A percentile compares a stretch with the other conserved stretches of the same genome.
phyloP scores from a whole-genome alignment of 2,888 invertebrate genomes.

The Meloe dianella region DNA sequence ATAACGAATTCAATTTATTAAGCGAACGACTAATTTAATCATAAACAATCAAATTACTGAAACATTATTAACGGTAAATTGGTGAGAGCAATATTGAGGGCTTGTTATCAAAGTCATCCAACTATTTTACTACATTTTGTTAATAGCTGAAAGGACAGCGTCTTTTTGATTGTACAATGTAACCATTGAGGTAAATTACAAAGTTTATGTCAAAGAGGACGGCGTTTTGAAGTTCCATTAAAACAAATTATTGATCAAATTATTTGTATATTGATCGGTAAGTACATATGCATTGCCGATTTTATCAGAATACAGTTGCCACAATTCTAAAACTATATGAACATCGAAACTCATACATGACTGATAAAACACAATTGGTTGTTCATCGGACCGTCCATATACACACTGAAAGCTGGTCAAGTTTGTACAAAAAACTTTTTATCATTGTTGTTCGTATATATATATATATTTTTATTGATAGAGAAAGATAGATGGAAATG shows the following conservation, averaged over 20 bases:
- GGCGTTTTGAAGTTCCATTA: not conserved
- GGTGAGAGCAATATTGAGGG: conserved; percentile 31
- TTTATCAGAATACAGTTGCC: not conserved
- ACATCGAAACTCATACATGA: conserved; percentile 51
- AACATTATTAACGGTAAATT: conserved; percentile 34
- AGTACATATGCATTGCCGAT: not conserved
- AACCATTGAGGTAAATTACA: not conserved
- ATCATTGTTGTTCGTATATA: conserved; percentile 46
- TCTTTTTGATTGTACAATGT: not conserved
- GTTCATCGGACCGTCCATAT: conserved; percentile 52
- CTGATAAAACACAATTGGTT: conserved; percentile 56
- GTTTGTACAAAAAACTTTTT: conserved; percentile 52
- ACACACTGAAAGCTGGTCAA: conserved; percentile 54
- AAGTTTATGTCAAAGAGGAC: not conserved
- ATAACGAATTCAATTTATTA: conserved; percentile 34
- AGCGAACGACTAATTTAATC: conserved; percentile 32
- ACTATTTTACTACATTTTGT: conserved; percentile 26
- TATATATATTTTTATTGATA: not conserved
- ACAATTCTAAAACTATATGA: conserved; percentile 16
- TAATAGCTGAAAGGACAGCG: not conserved
- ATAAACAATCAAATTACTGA: conserved; percentile 33
- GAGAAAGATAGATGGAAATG: conserved; percentile 20
- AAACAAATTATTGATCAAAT: not conserved
- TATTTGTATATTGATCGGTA: not conserved
- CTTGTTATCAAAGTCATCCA: conserved; percentile 25